A percentile compares a stretch with the other conserved stretches of the same genome.
Conservation (phyloP, 2,888 invertebrate species). For the Archips crataeganus region DNA sequence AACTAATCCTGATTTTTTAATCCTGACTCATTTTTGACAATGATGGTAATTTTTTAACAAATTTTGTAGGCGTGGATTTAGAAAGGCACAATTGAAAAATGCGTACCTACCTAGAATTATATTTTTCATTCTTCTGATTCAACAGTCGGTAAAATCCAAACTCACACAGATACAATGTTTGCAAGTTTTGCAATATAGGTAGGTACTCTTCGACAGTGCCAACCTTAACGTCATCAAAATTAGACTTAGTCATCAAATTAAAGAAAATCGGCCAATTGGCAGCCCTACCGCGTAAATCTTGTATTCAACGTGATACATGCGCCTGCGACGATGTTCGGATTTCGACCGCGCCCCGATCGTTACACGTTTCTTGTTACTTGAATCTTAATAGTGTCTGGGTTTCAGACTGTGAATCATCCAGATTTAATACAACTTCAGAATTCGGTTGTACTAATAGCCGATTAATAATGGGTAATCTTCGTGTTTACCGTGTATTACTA, state of each 20-base stretch:
- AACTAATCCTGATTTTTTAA: too few relatives aligned
- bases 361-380: slow-evolving; percentile 37
- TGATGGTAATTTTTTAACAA: too few relatives aligned
- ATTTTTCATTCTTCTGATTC: too few relatives aligned
- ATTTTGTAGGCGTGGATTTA: too few relatives aligned
- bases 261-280: slow-evolving; percentile 16
- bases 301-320: slow-evolving; percentile 37
- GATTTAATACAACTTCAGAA: background rate
- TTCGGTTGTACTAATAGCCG: background rate
- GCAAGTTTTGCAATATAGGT: background rate
- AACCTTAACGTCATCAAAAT: background rate
- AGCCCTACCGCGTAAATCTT: slow-evolving; percentile 31
- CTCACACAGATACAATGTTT: too few relatives aligned
- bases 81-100: too few relatives aligned
- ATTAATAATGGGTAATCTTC: background rate
- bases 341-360: slow-evolving; percentile 37
- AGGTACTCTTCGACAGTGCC: background rate
- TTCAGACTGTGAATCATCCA: slow-evolving; percentile 35
- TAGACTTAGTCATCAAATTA: slow-evolving; percentile 5
- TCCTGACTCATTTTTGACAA: too few relatives aligned
- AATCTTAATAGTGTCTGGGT: slow-evolving; percentile 39
- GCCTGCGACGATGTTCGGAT: slow-evolving; percentile 30
- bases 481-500: background rate
- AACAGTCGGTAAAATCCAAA: background rate
- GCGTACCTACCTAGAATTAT: too few relatives aligned